These are phyloP conservation scores for Clarias laeviceps DNA, from an alignment of 2,797 vertebrate genomes.

Conservation along the genomic window DNA sequence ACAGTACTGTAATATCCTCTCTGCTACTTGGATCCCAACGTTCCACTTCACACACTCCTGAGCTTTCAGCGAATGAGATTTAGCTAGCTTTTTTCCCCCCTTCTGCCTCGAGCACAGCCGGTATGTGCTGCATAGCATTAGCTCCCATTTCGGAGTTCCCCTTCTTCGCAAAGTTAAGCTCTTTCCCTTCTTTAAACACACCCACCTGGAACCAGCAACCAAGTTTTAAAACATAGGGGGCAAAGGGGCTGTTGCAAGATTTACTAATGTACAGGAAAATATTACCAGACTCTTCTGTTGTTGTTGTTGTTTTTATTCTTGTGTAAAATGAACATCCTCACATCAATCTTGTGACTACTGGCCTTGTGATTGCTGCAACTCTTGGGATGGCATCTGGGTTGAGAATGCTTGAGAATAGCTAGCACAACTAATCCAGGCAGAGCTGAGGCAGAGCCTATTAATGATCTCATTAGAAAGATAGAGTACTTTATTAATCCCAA, in stretches of 20 bases:
- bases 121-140: background rate
- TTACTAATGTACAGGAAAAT: too few species aligned
- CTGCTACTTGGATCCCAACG: background rate
- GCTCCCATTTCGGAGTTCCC: background rate
- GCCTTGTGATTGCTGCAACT: background rate
- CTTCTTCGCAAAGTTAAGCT: background rate
- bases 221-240: background rate
- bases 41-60: background rate
- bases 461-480: background rate
- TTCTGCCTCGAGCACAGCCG: background rate
- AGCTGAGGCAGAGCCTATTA: background rate
- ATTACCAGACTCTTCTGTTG: too few species aligned
- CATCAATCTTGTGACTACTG: background rate
- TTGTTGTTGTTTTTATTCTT: too few species aligned
- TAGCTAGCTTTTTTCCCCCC: background rate
- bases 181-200: conserved; percentile 5
- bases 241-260: too few species aligned
- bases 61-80: background rate
- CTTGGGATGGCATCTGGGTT: background rate
- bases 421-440: background rate
- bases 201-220: background rate
- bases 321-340: background rate
- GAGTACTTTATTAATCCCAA: too few species aligned
- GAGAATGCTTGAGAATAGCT: background rate
- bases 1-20: background rate